Percentiles rank a stretch among this genome's conserved stretches.
These are phyloP conservation scores for Chaetorhynchus papuensis DNA, from an alignment of 2,113 vertebrate species.

Conservation along the genomic window DNA sequence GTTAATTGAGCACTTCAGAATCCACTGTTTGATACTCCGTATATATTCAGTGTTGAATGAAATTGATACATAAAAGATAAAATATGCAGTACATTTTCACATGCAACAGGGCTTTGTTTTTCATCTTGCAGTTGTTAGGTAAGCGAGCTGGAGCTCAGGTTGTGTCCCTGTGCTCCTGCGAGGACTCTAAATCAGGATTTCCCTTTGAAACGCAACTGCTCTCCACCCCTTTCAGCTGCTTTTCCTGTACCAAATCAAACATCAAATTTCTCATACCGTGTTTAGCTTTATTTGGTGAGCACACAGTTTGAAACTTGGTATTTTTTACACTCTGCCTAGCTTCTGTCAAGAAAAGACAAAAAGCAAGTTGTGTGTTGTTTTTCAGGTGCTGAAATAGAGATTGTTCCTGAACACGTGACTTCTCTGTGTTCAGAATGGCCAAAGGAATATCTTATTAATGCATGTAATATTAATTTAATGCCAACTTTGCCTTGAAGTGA, in stretches of 20 bases:
- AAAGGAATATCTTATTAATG: not conserved
- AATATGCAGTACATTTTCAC: not conserved
- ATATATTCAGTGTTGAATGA: not conserved
- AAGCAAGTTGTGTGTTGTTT: not conserved
- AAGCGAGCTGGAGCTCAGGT: not conserved
- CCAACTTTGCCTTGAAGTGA: not conserved
- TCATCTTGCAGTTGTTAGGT: not conserved
- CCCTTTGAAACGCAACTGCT: conserved; percentile 17
- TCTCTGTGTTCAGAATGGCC: not conserved
- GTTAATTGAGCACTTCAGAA: not conserved
- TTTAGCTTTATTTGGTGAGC: not conserved
- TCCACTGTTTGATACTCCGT: not conserved
- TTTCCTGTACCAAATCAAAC: not conserved
- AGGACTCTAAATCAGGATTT: not conserved
- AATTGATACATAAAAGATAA: not conserved
- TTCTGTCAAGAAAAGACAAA: not conserved
- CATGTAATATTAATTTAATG: not conserved
- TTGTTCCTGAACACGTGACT: not conserved
- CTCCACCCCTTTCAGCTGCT: not conserved
- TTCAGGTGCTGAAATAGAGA: not conserved
- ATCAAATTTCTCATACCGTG: not conserved
- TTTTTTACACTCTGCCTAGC: not conserved
- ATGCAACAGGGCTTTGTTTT: not conserved
- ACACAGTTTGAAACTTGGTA: not conserved
- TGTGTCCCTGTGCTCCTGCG: not conserved